Conservation (phyloP, 2,888 invertebrate genomes). For the Drepanosiphum platanoidis region DNA sequence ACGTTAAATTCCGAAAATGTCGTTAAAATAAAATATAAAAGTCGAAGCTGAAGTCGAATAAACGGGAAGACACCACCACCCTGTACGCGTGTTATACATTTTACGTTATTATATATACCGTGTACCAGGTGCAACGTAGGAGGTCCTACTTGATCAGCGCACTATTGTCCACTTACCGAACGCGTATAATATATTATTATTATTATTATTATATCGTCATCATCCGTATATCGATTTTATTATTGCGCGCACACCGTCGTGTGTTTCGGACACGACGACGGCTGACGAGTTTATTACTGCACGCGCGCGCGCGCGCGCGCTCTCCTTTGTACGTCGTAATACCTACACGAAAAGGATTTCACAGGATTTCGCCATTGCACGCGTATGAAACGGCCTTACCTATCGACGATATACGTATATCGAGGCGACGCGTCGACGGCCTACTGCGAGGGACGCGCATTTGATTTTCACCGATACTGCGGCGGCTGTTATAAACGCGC, state of each 20-base stretch:
- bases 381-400: too few relatives aligned
- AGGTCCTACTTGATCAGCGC: conserved; percentile 43
- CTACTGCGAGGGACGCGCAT: not conserved
- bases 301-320: too few relatives aligned
- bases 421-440: not conserved
- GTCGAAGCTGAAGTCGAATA: too few relatives aligned
- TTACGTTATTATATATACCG: not conserved
- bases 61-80: too few relatives aligned
- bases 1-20: too few relatives aligned
- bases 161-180: conserved; percentile 19
- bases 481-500: too few relatives aligned
- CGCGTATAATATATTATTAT: not conserved
- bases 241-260: not conserved
- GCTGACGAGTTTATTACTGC: conserved; percentile 36
- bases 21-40: too few relatives aligned
- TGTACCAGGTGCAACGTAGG: conserved; percentile 53
- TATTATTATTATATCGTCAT: not conserved
- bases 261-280: conserved; percentile 7
- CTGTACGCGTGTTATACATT: not conserved
- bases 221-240: conserved; percentile 11
- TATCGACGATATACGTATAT: too few relatives aligned
- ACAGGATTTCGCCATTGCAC: not conserved
- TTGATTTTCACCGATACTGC: not conserved
- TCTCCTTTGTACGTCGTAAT: not conserved
- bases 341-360: not conserved